Percentiles rank a stretch among this genome's conserved stretches.
Evolutionary conservation across 2,888 invertebrate genomes (phyloP).

Genomic region (Augochlorella aurata): DNA sequence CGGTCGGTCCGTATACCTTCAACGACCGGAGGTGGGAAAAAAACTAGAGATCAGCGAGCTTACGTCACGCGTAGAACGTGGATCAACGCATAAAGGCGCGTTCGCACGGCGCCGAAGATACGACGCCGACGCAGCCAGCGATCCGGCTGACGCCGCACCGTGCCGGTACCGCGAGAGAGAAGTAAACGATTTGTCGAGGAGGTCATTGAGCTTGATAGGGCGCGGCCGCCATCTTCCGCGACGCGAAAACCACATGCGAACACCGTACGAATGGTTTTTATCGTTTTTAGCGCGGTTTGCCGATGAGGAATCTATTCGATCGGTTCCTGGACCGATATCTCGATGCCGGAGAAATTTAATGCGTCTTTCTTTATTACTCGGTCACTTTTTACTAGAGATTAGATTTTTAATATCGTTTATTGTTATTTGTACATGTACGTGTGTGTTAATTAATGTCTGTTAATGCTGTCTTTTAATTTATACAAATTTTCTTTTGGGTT

Average conservation of each 20-base stretch:
- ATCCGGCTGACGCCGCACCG: slow-evolving; percentile 50
- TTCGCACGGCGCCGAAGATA: slow-evolving; percentile 64
- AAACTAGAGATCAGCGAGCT: slow-evolving; percentile 37
- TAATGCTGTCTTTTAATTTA: too few species aligned
- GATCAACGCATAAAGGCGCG: slow-evolving; percentile 56
- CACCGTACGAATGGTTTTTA: not conserved
- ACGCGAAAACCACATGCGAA: slow-evolving; percentile 53
- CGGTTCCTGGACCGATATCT: too few species aligned
- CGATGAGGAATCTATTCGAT: not conserved
- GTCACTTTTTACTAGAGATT: too few species aligned
- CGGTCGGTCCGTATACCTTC: not conserved
- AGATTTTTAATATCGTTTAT: too few species aligned
- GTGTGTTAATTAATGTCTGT: too few species aligned
- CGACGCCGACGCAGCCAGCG: slow-evolving; percentile 40
- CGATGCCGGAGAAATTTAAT: too few species aligned
- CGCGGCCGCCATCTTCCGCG: slow-evolving; percentile 75
- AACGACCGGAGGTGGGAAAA: slow-evolving; percentile 7
- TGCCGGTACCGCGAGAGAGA: slow-evolving; percentile 57
- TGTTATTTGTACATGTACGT: too few species aligned
- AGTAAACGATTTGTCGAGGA: slow-evolving; percentile 78
- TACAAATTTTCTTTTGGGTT: too few species aligned
- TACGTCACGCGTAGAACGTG: slow-evolving; percentile 59
- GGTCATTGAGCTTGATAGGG: slow-evolving; percentile 80
- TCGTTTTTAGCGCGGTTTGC: not conserved
- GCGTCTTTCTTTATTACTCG: too few species aligned